Evolutionary conservation across 2,888 invertebrate genomes (phyloP).

Genomic region (Epinotia bilunana): DNA sequence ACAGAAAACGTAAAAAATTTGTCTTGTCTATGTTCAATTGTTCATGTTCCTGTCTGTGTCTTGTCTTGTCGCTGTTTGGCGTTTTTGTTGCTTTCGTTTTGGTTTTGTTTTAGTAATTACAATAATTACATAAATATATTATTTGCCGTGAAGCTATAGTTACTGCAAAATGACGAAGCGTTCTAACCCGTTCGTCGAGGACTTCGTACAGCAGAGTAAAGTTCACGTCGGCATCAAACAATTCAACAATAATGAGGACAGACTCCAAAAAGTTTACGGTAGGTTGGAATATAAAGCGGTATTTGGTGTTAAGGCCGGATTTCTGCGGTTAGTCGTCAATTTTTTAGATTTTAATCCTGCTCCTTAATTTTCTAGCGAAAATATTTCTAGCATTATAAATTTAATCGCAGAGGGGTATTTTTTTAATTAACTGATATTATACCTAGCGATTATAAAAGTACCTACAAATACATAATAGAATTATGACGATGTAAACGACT

Average conservation of each 20-base stretch:
- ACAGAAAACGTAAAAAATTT: no score
- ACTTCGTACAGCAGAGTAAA: constrained; percentile 77
- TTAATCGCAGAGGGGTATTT: not conserved
- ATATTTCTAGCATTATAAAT: not conserved
- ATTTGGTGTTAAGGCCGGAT: not conserved
- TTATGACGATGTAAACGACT: not conserved
- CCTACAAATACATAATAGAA: not conserved
- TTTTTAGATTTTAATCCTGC: not conserved
- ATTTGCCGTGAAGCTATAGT: not conserved
- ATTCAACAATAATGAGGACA: constrained; percentile 74
- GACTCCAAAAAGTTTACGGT: constrained; percentile 77
- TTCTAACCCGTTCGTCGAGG: constrained; percentile 73
- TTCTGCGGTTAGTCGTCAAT: not conserved
- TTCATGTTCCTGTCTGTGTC: no score
- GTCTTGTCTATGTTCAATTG: no score
- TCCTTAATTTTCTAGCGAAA: not conserved
- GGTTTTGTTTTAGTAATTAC: not conserved
- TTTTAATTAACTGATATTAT: not conserved
- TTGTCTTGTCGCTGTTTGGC: no score
- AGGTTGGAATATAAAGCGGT: constrained; percentile 39
- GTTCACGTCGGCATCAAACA: constrained; percentile 73
- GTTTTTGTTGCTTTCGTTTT: not conserved
- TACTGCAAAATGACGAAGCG: constrained; percentile 69
- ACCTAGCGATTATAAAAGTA: not conserved
- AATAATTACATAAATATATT: not conserved